Evolutionary conservation across 2,797 vertebrate species (phyloP), one percentile per base, ranked within the genome.

Genomic region (Poeciliopsis infans): DNA sequence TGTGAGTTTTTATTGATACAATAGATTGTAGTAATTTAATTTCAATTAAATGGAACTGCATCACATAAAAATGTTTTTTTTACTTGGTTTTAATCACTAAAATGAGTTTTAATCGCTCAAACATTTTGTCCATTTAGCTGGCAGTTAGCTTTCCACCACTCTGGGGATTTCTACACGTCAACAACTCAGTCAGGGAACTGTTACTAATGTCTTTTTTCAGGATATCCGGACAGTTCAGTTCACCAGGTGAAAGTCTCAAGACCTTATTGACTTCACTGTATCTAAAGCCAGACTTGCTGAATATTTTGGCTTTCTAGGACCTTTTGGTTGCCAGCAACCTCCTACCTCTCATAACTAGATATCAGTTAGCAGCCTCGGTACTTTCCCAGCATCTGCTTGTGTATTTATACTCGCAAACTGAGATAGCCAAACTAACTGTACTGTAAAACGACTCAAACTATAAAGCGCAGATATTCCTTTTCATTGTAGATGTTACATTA

Each of bases 381-480:
- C 94, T 94, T 96, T 96, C 93, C 93, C 92, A 86, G 87, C 92
- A 93, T 92, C 89, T 95, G 94, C 78, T 93, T 36, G 83, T 87
- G 79, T 95, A 95, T 95, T 96, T 95, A 91, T 95, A 95, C 84
- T 87, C 79, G 81, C 76, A 74, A 79, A 91, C 85, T 79, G 86
- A 86, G 59, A 75, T 49, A 80, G 82, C 72, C 77, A 28, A 83
- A 74, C 77, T 84, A 83, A 78, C 28, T 78, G 33, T 68, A 88
- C 78, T 84, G 83, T 86, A 79, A 76, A 55, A 76, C 81, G 59
- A 57, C 3, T 23, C 13, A 73, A 53, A 53, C 28, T 79, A 16
- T 77, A 28, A 33, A 74, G 51, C 1, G 28, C 16, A 41, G 41
- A 46, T 59, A 16, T 66, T 16, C 20, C 25, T 45, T 81, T 74